Evolutionary conservation across 2,888 invertebrate genomes (phyloP), one percentile per base, ranked within the genome.

Genomic region (Rhagium mordax): DNA sequence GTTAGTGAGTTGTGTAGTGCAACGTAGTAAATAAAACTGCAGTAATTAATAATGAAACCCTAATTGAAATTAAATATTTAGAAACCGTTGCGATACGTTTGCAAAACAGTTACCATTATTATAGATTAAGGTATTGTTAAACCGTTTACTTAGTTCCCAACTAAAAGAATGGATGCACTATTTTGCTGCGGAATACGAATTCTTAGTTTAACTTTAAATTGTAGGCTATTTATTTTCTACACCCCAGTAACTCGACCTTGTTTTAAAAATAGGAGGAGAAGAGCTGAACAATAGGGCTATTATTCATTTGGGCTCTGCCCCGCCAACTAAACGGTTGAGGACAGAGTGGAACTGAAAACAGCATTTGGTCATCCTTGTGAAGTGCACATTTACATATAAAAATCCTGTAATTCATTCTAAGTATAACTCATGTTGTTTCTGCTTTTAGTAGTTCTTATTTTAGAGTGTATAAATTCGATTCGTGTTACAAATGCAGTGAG

Each of bases 171-270:
- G 68, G 60, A 68, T 41, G 67, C 29, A 59, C 60, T 49, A 59
- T 41, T n/a, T 15, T 41, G 49, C 16, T 48, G 13, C 51, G 68
- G 48, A 68, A 59, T 49, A 21, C 8, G 64, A 68, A 68, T 71
- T 67, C 59, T 62, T 20, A 49, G 49, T 57, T 70, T 53, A 66
- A 74, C 61, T 74, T 71, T 41, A 74, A 71, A 71, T 70, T 68
- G 64, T 61, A 61, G 65, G 72, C 71, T 70, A 72, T 74, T 62
- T 62, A 72, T 74, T 74, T 69, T 71, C 74, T 69, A 71, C 71
- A 61, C 53, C 65, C 68, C 70, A 64, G 71, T 69, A 68, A 69
- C 57, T 66, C 66, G 53, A 61, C 57, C 16, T 24, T 29, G 33
- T 51, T 53, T 27, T 55, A 18, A 47, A 60, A 70, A 66, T 65